phyloP scores from a whole-genome alignment of 2,113 vertebrate species.

The Sprattus sprattus region DNA sequence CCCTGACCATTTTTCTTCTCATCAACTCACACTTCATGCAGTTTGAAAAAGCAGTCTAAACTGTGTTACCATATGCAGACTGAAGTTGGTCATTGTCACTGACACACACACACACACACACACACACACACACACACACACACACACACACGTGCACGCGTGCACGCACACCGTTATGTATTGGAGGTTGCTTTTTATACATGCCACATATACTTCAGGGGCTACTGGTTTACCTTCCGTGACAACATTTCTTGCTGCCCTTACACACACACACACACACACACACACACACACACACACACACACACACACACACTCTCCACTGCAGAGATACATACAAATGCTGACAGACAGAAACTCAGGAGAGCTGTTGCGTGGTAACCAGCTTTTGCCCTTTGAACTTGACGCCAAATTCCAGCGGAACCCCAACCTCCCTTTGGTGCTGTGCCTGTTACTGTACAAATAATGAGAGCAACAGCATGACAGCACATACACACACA shows the following conservation, averaged over 20 bases:
- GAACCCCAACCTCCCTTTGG: conserved; percentile 22
- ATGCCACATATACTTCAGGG: neutral
- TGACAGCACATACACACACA: neutral
- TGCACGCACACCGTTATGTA: neutral
- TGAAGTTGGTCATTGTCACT: too few species aligned
- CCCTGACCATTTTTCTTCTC: too few species aligned
- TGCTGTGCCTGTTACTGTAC: conserved; percentile 25
- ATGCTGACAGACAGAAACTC: conserved; percentile 3
- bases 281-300: neutral
- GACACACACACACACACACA: too few species aligned
- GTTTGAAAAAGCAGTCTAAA: too few species aligned
- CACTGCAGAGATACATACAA: neutral
- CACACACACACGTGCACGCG: too few species aligned
- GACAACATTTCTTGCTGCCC: neutral
- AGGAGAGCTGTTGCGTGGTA: conserved; percentile 24
- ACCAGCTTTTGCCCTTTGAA: conserved; percentile 33
- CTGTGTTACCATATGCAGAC: too few species aligned
- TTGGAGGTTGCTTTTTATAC: neutral
- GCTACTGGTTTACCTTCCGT: neutral
- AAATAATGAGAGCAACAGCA: conserved; percentile 30
- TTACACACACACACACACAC: conserved; percentile 27
- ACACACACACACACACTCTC: conserved; percentile 3
- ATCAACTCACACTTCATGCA: too few species aligned
- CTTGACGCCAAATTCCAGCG: conserved; percentile 43
- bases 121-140: too few species aligned